Conservation (phyloP, 2,797 vertebrate species). For the Muraenolepis orangiensis region DNA sequence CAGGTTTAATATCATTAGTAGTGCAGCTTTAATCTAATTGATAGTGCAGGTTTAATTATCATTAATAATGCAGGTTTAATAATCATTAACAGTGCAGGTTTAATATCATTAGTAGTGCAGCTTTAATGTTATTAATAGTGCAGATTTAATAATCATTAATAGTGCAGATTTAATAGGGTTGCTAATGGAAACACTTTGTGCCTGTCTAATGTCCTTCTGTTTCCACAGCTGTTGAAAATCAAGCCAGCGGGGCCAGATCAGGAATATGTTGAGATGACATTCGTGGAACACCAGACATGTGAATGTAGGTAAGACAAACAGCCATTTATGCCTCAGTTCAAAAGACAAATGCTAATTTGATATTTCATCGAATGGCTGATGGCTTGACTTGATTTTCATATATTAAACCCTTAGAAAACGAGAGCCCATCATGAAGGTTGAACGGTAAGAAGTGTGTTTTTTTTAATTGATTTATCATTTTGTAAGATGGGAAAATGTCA, state of each 20-base stretch:
- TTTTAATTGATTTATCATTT: too few relatives aligned
- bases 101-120: not conserved
- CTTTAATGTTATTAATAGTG: too few relatives aligned
- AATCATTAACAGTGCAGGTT: not conserved
- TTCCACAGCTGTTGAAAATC: constrained; percentile 85
- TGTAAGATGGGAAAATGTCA: not conserved
- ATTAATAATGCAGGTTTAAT: not conserved
- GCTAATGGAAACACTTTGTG: not conserved
- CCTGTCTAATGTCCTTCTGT: constrained; percentile 17
- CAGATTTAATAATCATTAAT: not conserved
- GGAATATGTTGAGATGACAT: constrained; percentile 86
- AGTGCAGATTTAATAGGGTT: not conserved
- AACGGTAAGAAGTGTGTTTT: constrained; percentile 55
- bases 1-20: not conserved
- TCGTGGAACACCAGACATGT: constrained; percentile 88
- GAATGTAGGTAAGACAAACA: constrained; percentile 88
- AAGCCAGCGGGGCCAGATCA: constrained; percentile 74
- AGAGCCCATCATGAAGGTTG: constrained; percentile 54
- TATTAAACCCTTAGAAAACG: constrained; percentile 59
- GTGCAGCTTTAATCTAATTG: not conserved
- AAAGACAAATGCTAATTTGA: constrained; percentile 8
- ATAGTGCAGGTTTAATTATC: not conserved
- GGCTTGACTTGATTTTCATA: constrained; percentile 26
- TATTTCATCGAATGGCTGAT: constrained; percentile 6
- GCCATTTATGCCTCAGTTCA: constrained; percentile 22